Conservation (phyloP, 2,888 invertebrate genomes). For the Scaeva pyrastri region DNA sequence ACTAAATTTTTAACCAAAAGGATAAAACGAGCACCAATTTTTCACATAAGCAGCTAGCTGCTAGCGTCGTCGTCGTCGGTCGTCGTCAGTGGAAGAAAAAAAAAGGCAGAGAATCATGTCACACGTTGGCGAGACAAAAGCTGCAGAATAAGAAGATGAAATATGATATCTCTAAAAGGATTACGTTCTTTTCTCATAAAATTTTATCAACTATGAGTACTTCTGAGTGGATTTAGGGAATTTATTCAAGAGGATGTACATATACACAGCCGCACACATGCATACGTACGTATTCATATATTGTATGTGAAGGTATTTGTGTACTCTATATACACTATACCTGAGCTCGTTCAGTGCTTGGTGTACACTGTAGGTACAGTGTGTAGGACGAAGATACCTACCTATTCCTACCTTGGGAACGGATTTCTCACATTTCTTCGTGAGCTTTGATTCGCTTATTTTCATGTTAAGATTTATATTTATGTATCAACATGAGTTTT, state of each 20-base stretch:
- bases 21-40: conserved; percentile 25
- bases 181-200: conserved; percentile 50
- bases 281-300: background rate
- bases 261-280: background rate
- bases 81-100: too few species aligned
- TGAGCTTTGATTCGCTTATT: conserved; percentile 25
- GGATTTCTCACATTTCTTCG: conserved; percentile 3
- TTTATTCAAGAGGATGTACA: conserved; percentile 7
- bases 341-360: background rate
- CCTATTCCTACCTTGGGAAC: background rate
- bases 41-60: conserved; percentile 5
- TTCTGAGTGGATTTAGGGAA: conserved; percentile 49
- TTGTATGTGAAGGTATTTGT: background rate
- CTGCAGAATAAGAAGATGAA: conserved; percentile 43
- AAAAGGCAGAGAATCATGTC: conserved; percentile 30
- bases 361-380: background rate
- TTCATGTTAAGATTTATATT: conserved; percentile 25
- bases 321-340: too few species aligned
- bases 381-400: too few species aligned
- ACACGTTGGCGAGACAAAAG: conserved; percentile 33
- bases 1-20: conserved; percentile 25
- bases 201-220: conserved; percentile 51
- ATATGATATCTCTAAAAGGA: conserved; percentile 48
- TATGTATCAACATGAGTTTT: conserved; percentile 29
- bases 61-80: too few species aligned